Evolutionary conservation across 2,797 vertebrate species (phyloP), one percentile per base, ranked within the genome.

Genomic region (Mus minutoides): DNA sequence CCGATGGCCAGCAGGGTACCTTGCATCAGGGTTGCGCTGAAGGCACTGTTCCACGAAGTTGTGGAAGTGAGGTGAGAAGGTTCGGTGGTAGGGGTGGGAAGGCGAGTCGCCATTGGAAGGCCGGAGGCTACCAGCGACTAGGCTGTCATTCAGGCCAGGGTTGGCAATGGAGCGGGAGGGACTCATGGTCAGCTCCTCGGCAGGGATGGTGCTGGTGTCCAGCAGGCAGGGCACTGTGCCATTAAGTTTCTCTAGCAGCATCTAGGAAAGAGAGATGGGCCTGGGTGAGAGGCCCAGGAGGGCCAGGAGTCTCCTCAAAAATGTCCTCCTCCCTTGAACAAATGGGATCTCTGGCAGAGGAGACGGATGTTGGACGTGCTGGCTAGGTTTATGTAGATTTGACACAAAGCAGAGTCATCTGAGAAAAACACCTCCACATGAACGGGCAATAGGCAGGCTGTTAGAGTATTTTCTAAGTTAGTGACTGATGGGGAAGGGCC

Each of bases 231-330:
- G 99, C 60, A 99, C 99, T 0, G 99, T 99, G 73, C 99, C 99
- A 0, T 99, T 99, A 91, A 99, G 98, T 97, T 99, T 99, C 96
- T 99, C 99, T 96, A 99, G 98, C 80, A 99, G 98, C 99, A 99
- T 99, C 99, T 99, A 97, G 24, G 90, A 77, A 21, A 64, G 71
- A 77, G 40, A 92, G 86, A 94, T 46, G 24, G 54, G 11, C 62
- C 40, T 43, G 5, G 85, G 62, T 88, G 52, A 52, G 69, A 13
- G 58, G 58, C 31, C 75, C 73, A 24, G 26, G 62, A 64, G 79
- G 78, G 46, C 67, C 89, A 43, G 64, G 0, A 46, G 62, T 22
- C 76, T 79, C 83, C 49, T 76, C 77, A 79, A 34, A 92, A 71
- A 94, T 52, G 78, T 4, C 14, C 60, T 56, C 71, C n/a, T 76